Percentiles rank a stretch among this genome's conserved stretches.
Evolutionary conservation across 2,888 invertebrate genomes (phyloP).

Genomic region (Mesodorylaimus sp.): DNA sequence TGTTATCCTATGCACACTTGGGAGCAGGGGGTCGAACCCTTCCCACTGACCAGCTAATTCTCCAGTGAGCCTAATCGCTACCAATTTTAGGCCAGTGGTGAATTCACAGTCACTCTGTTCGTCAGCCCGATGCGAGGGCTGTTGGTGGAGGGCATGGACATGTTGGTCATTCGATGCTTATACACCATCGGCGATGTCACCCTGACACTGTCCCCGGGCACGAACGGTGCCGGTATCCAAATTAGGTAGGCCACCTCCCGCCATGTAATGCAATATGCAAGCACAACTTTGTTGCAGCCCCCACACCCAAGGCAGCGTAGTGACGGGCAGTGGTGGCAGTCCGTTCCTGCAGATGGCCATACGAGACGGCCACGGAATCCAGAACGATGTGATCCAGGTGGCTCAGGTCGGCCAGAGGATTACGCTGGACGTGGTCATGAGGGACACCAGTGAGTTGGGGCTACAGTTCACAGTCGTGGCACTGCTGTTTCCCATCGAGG

Average conservation of each 20-base stretch:
- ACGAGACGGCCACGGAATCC: slow-evolving; percentile 23
- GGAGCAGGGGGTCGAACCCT: not conserved
- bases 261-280: not conserved
- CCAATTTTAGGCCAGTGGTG: slow-evolving; percentile 9
- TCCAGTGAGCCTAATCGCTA: not conserved
- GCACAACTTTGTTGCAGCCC: slow-evolving; percentile 11
- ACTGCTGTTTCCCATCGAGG: too few relatives aligned
- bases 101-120: slow-evolving; percentile 14
- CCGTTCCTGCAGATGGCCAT: slow-evolving; percentile 22
- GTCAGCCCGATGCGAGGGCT: slow-evolving; percentile 20
- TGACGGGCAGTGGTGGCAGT: slow-evolving; percentile 22
- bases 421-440: slow-evolving; percentile 22
- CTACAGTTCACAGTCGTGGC: too few relatives aligned
- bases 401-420: slow-evolving; percentile 25
- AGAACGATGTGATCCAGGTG: slow-evolving; percentile 17
- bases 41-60: not conserved
- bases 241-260: slow-evolving; percentile 7
- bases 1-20: not conserved
- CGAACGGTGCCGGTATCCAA: slow-evolving; percentile 16
- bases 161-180: slow-evolving; percentile 16
- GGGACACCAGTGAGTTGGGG: slow-evolving; percentile 20
- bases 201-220: slow-evolving; percentile 20
- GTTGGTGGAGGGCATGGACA: slow-evolving; percentile 21
- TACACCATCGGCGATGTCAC: slow-evolving; percentile 21
- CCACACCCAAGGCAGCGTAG: slow-evolving; percentile 17